phyloP scores from a whole-genome alignment of 2,113 vertebrate genomes.

The Cavia aperea region DNA sequence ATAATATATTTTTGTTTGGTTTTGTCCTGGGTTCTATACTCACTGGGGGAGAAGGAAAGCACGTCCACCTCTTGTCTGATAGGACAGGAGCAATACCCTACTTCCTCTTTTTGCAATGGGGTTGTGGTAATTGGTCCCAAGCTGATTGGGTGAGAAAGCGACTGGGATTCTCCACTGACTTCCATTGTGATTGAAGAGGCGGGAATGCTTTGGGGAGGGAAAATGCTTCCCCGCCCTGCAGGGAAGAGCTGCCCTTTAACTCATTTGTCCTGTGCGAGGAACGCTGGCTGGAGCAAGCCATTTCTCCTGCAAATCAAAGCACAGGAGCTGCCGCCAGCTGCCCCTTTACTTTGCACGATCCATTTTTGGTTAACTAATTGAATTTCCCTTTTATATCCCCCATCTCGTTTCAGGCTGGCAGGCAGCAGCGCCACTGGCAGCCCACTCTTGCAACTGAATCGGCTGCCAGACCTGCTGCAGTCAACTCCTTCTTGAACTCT shows the following conservation, averaged over 20 bases:
- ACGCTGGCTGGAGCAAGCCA: neutral
- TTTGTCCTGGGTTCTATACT: neutral
- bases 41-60: neutral
- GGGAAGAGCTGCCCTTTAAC: slow-evolving; percentile 11
- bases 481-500: slow-evolving; percentile 73
- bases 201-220: slow-evolving; percentile 18
- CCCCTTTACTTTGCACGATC: slow-evolving; percentile 40
- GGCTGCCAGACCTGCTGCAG: slow-evolving; percentile 61
- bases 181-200: slow-evolving; percentile 31
- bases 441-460: slow-evolving; percentile 48
- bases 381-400: slow-evolving; percentile 60
- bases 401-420: slow-evolving; percentile 47
- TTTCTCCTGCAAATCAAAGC: slow-evolving; percentile 60
- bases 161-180: slow-evolving; percentile 47
- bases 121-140: slow-evolving; percentile 58
- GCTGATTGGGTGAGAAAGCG: slow-evolving; percentile 55
- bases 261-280: slow-evolving; percentile 28
- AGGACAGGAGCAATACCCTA: neutral
- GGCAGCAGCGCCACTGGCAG: slow-evolving; percentile 57
- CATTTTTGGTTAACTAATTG: slow-evolving; percentile 66
- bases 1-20: neutral
- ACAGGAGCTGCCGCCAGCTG: slow-evolving; percentile 40
- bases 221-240: slow-evolving; percentile 21
- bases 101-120: slow-evolving; percentile 8
- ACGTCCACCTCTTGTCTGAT: neutral